These are phyloP conservation scores for Gracilinanus agilis DNA, from an alignment of 2,113 vertebrate genomes.

Conservation along the genomic window DNA sequence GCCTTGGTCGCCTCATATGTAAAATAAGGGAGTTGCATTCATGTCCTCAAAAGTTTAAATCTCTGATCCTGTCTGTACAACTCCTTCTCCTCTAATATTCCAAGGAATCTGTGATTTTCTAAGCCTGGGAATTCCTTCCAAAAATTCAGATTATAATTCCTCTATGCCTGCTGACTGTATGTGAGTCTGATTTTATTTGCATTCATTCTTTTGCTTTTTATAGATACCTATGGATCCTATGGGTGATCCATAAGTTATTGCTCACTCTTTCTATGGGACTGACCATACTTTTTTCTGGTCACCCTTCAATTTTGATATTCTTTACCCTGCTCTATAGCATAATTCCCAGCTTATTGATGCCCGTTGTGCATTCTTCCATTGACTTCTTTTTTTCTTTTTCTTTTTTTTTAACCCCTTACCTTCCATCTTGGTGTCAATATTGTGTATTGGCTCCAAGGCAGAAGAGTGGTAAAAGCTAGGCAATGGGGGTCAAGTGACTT, in stretches of 20 bases:
- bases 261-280: background rate
- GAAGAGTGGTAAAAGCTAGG: no score
- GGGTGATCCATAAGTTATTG: background rate
- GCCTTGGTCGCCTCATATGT: background rate
- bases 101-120: background rate
- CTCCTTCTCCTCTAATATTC: background rate
- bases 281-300: background rate
- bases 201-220: background rate
- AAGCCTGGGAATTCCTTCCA: background rate
- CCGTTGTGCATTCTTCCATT: background rate
- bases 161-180: background rate
- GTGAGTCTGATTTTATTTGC: background rate
- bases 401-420: no score
- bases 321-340: background rate
- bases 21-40: background rate
- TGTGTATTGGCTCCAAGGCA: no score
- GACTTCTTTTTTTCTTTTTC: background rate
- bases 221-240: background rate
- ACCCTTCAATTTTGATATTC: background rate
- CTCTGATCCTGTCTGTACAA: background rate
- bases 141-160: background rate
- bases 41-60: background rate
- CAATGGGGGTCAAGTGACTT: no score
- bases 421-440: no score
- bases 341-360: background rate